A percentile compares a stretch with the other conserved stretches of the same genome.
These are phyloP conservation scores for Anolis carolinensis DNA, from an alignment of 2,113 vertebrate genomes.

Conservation along the genomic window DNA sequence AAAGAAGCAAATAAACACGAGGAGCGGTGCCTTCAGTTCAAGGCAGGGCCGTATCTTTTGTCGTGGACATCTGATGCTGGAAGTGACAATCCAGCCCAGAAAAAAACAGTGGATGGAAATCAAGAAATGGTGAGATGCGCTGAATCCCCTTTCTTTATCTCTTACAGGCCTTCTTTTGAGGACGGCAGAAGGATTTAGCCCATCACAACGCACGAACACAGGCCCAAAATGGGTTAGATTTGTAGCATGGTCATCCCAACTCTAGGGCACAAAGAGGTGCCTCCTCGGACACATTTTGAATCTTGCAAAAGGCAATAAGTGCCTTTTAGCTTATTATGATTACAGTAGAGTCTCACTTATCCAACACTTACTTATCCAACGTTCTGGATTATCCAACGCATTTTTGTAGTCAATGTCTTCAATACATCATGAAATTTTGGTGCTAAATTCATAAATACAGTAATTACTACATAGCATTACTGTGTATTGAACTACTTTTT, in stretches of 20 bases:
- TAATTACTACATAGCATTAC: too few relatives aligned
- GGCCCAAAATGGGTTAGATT: neutral
- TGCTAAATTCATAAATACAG: too few relatives aligned
- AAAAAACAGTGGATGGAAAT: constrained; percentile 47
- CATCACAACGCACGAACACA: fast-evolving
- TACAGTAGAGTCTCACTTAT: too few relatives aligned
- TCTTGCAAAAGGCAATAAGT: neutral
- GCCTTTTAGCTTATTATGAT: neutral
- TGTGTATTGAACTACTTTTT: too few relatives aligned
- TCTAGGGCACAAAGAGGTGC: neutral
- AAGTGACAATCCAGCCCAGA: fast-evolving
- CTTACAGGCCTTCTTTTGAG: constrained; percentile 49
- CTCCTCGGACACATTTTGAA: neutral
- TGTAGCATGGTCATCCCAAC: neutral
- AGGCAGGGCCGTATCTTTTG: constrained; percentile 40
- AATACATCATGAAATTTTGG: too few relatives aligned
- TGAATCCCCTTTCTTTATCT: constrained; percentile 31
- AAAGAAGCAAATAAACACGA: constrained; percentile 62
- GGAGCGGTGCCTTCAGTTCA: constrained; percentile 28
- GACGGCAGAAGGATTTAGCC: constrained; percentile 25
- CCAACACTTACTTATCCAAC: too few relatives aligned
- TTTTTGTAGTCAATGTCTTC: too few relatives aligned
- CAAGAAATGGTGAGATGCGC: constrained; percentile 13
- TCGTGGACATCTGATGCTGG: constrained; percentile 54
- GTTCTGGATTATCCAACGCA: too few relatives aligned